Conservation (phyloP, 2,113 vertebrate genomes). For the Myanophis thanlyinensis region DNA sequence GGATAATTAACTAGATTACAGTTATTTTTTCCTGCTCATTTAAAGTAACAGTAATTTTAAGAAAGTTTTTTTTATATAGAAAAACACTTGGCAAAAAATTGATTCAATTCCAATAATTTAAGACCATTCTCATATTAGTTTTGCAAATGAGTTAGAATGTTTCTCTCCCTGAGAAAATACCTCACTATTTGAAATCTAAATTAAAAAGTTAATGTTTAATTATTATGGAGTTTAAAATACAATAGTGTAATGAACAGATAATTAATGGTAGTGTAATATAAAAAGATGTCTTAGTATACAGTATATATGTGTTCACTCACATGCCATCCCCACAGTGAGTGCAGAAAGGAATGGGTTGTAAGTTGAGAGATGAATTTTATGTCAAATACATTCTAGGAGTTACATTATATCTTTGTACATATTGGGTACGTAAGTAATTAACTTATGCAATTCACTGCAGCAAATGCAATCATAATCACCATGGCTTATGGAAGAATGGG, state of each 20-base stretch:
- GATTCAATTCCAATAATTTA: background rate
- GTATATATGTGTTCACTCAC: background rate
- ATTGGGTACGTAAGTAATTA: background rate
- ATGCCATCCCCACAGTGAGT: background rate
- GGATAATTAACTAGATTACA: background rate
- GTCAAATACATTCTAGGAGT: background rate
- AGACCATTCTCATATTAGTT: background rate
- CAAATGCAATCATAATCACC: background rate
- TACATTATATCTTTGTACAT: background rate
- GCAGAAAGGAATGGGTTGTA: background rate
- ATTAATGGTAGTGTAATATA: background rate
- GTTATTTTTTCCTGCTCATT: background rate
- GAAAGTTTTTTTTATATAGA: background rate
- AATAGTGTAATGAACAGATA: background rate
- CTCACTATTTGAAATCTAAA: background rate
- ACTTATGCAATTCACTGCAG: background rate
- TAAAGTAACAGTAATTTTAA: background rate
- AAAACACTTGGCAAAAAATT: background rate
- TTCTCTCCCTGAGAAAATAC: background rate
- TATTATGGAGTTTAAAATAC: background rate
- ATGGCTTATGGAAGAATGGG: background rate
- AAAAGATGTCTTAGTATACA: background rate
- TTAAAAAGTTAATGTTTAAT: background rate
- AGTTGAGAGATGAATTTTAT: background rate
- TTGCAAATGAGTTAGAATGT: background rate